phyloP scores from a whole-genome alignment of 1,140 invertebrate species.

The Calliopsis andreniformis region DNA sequence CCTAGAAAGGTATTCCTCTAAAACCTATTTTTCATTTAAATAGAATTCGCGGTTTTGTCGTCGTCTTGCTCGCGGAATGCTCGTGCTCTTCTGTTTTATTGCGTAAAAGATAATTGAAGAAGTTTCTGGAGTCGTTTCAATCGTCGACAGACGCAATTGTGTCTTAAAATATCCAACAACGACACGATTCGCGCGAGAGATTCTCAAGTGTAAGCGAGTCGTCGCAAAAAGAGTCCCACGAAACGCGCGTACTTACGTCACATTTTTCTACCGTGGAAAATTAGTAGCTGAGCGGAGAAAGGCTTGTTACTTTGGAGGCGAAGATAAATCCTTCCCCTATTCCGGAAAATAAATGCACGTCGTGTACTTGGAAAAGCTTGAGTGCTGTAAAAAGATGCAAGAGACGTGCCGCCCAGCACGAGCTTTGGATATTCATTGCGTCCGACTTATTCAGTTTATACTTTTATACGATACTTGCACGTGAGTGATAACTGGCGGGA shows the following conservation, averaged over 20 bases:
- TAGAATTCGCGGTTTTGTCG: too few relatives aligned
- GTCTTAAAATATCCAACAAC: background rate
- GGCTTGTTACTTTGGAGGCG: background rate
- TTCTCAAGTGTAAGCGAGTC: too few relatives aligned
- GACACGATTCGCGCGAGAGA: background rate
- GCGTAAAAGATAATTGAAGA: background rate
- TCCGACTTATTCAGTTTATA: conserved; percentile 48
- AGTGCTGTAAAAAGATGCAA: conserved; percentile 24
- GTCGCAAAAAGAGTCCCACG: background rate
- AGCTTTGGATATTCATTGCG: conserved; percentile 40
- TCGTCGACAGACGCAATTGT: background rate
- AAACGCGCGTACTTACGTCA: background rate
- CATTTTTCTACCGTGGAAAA: conserved; percentile 25
- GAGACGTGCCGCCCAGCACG: background rate
- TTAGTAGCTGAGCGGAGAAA: conserved; percentile 2
- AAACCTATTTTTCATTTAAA: too few relatives aligned
- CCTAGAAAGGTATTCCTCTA: too few relatives aligned
- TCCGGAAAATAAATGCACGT: conserved; percentile 13
- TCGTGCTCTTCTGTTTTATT: too few relatives aligned
- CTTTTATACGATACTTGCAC: background rate
- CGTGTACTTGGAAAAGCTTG: background rate
- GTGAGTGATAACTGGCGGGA: background rate
- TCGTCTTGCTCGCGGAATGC: too few relatives aligned
- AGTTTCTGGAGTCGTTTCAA: background rate
- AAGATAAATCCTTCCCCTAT: conserved; percentile 26